Base-by-base conservation (phyloP, 1,140 invertebrate genomes). In the Pollicipes pollicipes region DNA sequence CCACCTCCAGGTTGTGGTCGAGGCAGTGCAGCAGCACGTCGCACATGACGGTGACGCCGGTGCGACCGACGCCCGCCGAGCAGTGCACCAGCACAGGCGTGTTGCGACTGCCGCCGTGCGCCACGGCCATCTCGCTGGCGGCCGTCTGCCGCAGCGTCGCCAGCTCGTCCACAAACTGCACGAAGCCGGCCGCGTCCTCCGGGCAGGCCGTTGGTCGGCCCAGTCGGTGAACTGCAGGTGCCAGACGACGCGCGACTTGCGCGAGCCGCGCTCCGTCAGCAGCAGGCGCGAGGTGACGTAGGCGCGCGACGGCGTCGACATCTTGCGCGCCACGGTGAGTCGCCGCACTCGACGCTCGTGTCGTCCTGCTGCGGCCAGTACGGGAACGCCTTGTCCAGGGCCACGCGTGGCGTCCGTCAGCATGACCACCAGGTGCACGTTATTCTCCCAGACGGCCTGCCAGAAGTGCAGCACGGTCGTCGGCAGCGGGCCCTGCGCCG, bases 391-490 rank as follows among this genome's bases (percentile, higher is more conserved):
- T 66, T 79, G 78, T 83, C 81, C 29, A 78, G 81, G 81, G 45
- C 45, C 45, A 21, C 45, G 45, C 8, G 45, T 58, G 6, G 45
- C 76, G 32, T 85, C 86, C 16, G 86, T 86, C n/a, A 90, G 77
- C 81, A 88, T 88, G 24, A 90, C 88, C 69, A 93, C 81, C 28
- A 93, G 80, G 74, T 88, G 85, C 0, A 90, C 87, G 78, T 91
- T 87, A 35, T 87, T 84, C 80, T 93, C 89, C 90, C 90, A 93
- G 58, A 90, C 84, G 82, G 90, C 89, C 80, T 91, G 88, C 93
- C 93, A 96, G 78, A 95, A 88, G 30, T 80, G 79, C 24, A 74
- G 69, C 26, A 85, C 78, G 13, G 86, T 88, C 64, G 81, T 80
- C 67, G 82, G 77, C 45, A 87, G 78, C 17, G 89, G 89, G 27